phyloP scores from a whole-genome alignment of 1,140 invertebrate species.

The Ruditapes philippinarum region DNA sequence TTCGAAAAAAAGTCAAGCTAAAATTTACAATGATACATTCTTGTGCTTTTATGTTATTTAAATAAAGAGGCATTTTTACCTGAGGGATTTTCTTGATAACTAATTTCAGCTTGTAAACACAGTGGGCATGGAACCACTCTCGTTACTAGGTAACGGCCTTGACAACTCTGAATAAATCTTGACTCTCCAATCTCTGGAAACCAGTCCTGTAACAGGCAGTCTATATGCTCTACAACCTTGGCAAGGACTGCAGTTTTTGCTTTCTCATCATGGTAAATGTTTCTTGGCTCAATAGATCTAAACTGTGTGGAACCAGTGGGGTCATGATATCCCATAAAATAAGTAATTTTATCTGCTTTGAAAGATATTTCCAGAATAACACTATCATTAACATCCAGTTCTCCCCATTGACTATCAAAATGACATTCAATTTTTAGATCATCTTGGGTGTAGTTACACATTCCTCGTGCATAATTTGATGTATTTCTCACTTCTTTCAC shows the following conservation, averaged over 20 bases:
- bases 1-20: too few species aligned
- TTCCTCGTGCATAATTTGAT: slow-evolving; percentile 81
- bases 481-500: slow-evolving; percentile 77
- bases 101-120: slow-evolving; percentile 88
- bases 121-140: slow-evolving; percentile 97
- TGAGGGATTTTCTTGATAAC: slow-evolving; percentile 67
- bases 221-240: slow-evolving; percentile 98
- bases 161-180: slow-evolving; percentile 98
- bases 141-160: slow-evolving; percentile 97
- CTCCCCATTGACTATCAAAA: slow-evolving; percentile 82
- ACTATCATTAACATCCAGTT: slow-evolving; percentile 92
- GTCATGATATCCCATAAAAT: slow-evolving; percentile 71
- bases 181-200: slow-evolving; percentile 96
- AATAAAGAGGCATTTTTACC: too few species aligned
- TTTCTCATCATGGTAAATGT: slow-evolving; percentile 88
- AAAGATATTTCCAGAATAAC: slow-evolving; percentile 96
- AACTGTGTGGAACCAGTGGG: neutral
- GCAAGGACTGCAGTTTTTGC: slow-evolving; percentile 94
- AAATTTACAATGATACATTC: slow-evolving; percentile 79
- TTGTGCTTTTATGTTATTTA: too few species aligned
- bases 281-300: slow-evolving; percentile 18
- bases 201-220: slow-evolving; percentile 99
- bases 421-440: slow-evolving; percentile 75
- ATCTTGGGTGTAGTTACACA: slow-evolving; percentile 87
- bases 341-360: slow-evolving; percentile 88